Percentiles rank a stretch among this genome's conserved stretches.
phyloP scores from a whole-genome alignment of 2,888 invertebrate species.

The Stratiomys singularior region DNA sequence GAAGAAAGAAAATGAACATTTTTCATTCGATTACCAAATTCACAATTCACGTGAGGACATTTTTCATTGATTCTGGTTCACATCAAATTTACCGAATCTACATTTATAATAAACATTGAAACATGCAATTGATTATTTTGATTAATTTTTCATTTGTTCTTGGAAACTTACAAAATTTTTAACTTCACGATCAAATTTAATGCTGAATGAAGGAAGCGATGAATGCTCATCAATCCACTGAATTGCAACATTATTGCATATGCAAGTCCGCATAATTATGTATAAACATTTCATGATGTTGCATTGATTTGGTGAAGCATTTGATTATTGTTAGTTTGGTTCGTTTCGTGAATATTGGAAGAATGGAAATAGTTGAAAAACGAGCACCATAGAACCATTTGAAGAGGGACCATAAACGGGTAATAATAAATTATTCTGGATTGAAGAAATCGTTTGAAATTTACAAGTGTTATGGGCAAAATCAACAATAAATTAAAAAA shows the following conservation, averaged over 20 bases:
- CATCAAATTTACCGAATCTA: neutral
- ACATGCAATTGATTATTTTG: conserved; percentile 45
- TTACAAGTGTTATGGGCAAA: no score
- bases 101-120: neutral
- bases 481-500: no score
- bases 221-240: conserved; percentile 84
- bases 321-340: neutral
- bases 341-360: neutral
- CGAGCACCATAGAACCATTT: neutral
- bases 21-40: no score
- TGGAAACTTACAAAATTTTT: conserved; percentile 74
- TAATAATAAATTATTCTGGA: no score
- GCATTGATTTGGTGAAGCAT: neutral
- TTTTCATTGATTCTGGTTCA: neutral
- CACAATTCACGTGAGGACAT: no score
- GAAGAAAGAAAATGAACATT: no score
- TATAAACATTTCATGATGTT: neutral
- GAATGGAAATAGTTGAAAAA: neutral
- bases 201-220: conserved; percentile 74
- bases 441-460: no score
- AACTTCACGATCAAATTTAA: conserved; percentile 76
- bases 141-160: neutral
- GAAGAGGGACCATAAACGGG: no score
- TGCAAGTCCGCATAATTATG: neutral
- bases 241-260: neutral